Conservation (phyloP, 2,888 invertebrate genomes). For the Eupithecia exiguata region DNA sequence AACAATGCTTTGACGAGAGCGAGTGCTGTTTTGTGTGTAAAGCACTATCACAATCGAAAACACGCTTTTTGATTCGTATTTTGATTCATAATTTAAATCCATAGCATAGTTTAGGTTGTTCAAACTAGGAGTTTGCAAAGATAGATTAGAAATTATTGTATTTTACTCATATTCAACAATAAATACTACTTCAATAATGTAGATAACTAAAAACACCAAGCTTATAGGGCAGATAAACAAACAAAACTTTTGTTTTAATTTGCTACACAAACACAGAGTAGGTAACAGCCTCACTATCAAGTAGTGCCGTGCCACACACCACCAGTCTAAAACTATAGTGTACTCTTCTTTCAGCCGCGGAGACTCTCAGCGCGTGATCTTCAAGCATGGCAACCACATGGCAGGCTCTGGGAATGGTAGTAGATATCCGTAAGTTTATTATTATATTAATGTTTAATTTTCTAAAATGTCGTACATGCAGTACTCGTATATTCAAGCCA, state of each 20-base stretch:
- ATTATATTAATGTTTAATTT: background rate
- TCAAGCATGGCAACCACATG: constrained; percentile 89
- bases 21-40: constrained; percentile 40
- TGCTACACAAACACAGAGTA: constrained; percentile 38
- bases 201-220: constrained; percentile 24
- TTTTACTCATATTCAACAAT: background rate
- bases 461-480: background rate
- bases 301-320: constrained; percentile 12
- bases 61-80: constrained; percentile 44
- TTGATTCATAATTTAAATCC: constrained; percentile 15
- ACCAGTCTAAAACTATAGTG: constrained; percentile 13
- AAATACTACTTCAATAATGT: constrained; percentile 19
- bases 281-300: constrained; percentile 28
- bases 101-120: constrained; percentile 26
- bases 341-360: constrained; percentile 83
- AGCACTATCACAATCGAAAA: constrained; percentile 43
- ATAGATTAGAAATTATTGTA: constrained; percentile 6
- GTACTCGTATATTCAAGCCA: background rate
- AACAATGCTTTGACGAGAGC: constrained; percentile 58
- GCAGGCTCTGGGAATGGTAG: constrained; percentile 85
- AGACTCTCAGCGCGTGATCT: constrained; percentile 89
- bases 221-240: constrained; percentile 27
- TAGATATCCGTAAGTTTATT: constrained; percentile 88
- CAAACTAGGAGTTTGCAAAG: constrained; percentile 12
- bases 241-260: constrained; percentile 32